These are phyloP conservation scores for Threskiornis aethiopicus DNA, from an alignment of 2,797 vertebrate genomes.

Conservation along the genomic window DNA sequence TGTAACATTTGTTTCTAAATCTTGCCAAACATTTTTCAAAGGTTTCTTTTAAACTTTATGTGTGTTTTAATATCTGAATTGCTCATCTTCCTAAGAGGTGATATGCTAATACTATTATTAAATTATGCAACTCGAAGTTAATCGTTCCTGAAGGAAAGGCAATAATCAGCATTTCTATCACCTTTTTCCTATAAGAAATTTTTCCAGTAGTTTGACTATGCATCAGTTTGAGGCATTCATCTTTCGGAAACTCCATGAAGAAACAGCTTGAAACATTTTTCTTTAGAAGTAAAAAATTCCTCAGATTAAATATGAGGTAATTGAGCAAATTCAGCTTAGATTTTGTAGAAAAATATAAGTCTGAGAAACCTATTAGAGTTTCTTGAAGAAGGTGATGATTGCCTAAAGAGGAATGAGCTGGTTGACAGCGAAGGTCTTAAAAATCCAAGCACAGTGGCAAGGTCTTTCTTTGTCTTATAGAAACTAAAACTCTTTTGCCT, in stretches of 20 bases:
- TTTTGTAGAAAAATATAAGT: background rate
- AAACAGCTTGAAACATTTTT: background rate
- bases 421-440: background rate
- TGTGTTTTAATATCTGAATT: background rate
- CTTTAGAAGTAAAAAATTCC: background rate
- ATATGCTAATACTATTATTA: background rate
- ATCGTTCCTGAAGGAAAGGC: background rate
- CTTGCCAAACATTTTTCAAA: background rate
- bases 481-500: background rate
- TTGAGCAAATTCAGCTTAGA: background rate
- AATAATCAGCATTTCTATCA: conserved; percentile 7
- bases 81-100: background rate
- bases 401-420: background rate
- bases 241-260: background rate
- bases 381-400: background rate
- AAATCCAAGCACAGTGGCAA: background rate
- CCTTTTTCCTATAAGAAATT: background rate
- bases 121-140: background rate
- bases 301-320: background rate
- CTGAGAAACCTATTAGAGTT: background rate
- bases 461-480: background rate
- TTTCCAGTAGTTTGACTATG: background rate
- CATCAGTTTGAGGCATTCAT: background rate
- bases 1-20: background rate
- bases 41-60: background rate